phyloP scores from a whole-genome alignment of 1,140 invertebrate genomes.

The honey bee (Apis mellifera) region DNA sequence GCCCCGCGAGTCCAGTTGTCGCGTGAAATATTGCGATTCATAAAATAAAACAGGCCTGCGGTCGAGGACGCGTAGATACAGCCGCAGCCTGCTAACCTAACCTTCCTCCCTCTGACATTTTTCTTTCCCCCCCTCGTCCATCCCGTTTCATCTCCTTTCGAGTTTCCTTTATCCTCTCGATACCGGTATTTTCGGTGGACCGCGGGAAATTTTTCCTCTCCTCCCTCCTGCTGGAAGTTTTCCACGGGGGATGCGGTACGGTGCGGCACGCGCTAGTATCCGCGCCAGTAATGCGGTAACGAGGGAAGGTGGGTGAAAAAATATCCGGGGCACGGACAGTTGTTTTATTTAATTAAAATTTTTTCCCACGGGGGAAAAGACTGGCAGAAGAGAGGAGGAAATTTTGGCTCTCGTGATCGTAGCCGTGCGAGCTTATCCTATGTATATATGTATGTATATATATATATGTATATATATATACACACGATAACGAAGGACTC shows the following conservation, averaged over 20 bases:
- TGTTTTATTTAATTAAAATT: slow-evolving; percentile 43
- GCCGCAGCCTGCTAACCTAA: slow-evolving; percentile 72
- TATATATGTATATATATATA: too few species aligned
- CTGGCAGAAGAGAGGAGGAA: not conserved
- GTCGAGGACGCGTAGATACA: slow-evolving; percentile 79
- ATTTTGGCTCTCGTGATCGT: slow-evolving; percentile 37
- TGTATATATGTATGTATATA: too few species aligned
- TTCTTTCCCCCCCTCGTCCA: not conserved
- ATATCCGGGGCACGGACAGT: not conserved
- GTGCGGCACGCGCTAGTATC: not conserved
- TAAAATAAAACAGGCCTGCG: slow-evolving; percentile 82
- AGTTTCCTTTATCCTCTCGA: too few species aligned
- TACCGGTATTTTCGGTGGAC: too few species aligned
- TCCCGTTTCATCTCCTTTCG: too few species aligned
- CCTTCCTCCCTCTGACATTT: slow-evolving; percentile 46
- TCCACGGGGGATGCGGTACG: not conserved
- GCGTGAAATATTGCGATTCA: slow-evolving; percentile 82
- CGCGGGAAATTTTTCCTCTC: too few species aligned
- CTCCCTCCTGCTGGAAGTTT: not conserved
- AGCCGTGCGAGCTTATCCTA: slow-evolving; percentile 19
- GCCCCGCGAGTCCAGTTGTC: slow-evolving; percentile 79
- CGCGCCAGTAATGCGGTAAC: slow-evolving; percentile 12
- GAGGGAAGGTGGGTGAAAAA: not conserved
- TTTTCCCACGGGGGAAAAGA: not conserved
- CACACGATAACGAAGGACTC: slow-evolving; percentile 42